Conservation (phyloP, 1,140 invertebrate genomes). For the Lordiphosa mommai region DNA sequence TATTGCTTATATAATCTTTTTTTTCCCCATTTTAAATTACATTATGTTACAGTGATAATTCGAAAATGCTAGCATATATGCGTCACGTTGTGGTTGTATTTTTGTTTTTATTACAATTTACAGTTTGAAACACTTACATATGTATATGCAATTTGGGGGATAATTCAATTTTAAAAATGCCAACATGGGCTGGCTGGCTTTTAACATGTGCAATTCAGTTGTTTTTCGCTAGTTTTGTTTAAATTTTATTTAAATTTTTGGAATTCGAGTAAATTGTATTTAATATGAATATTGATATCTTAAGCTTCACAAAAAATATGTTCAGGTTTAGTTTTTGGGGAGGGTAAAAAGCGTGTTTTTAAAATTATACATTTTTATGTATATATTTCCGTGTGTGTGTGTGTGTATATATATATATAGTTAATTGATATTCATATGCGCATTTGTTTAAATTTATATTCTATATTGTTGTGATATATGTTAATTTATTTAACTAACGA, state of each 20-base stretch:
- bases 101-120: conserved; percentile 57
- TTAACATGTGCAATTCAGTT: conserved; percentile 59
- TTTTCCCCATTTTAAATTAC: conserved; percentile 65
- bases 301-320: conserved; percentile 39
- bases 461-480: conserved; percentile 36
- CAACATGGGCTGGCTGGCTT: conserved; percentile 36
- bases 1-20: conserved; percentile 67
- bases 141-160: conserved; percentile 24
- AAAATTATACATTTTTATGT: conserved; percentile 15
- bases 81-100: conserved; percentile 20
- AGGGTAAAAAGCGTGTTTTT: conserved; percentile 45
- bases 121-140: conserved; percentile 67
- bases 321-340: conserved; percentile 49
- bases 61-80: conserved; percentile 58
- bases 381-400: no score
- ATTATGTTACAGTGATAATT: conserved; percentile 69
- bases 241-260: conserved; percentile 63
- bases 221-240: conserved; percentile 31
- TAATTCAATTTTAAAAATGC: conserved; percentile 66
- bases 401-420: conserved; percentile 22
- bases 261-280: conserved; percentile 46
- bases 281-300: conserved; percentile 40
- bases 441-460: conserved; percentile 26
- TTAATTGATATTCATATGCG: conserved; percentile 40
- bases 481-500: conserved; percentile 65